Conservation (phyloP, 2,888 invertebrate genomes). For the Spilosoma lubricipeda region DNA sequence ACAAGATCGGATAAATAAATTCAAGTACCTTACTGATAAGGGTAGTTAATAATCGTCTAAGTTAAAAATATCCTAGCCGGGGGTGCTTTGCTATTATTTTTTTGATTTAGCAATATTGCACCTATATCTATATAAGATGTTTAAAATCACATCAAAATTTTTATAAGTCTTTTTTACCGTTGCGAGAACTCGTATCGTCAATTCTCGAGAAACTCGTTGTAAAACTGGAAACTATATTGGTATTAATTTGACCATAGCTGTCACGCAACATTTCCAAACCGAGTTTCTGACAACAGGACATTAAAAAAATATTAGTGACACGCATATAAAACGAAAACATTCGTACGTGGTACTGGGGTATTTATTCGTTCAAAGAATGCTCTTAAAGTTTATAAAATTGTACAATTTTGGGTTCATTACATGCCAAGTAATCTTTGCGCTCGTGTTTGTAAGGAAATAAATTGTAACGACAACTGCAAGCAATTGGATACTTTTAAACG, state of each 20-base stretch:
- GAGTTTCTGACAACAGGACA: background rate
- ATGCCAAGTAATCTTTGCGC: background rate
- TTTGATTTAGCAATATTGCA: too few species aligned
- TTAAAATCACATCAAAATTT: background rate
- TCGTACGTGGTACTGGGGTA: background rate
- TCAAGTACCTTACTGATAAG: background rate
- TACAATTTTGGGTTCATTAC: background rate
- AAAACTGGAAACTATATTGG: background rate
- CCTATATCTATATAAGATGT: too few species aligned
- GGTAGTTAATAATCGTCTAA: background rate
- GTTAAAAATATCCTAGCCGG: background rate
- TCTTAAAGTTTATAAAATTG: background rate
- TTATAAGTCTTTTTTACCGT: background rate
- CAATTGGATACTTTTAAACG: too few species aligned
- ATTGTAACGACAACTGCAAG: background rate
- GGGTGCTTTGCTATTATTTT: background rate
- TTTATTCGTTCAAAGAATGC: background rate
- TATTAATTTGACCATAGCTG: conserved; percentile 21
- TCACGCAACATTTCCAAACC: conserved; percentile 17
- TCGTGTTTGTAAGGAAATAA: background rate
- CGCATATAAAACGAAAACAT: background rate
- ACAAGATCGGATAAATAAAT: background rate
- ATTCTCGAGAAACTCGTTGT: conserved; percentile 6
- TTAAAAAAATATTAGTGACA: background rate
- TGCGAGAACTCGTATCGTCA: background rate